A percentile compares a stretch with the other conserved stretches of the same genome.
Conservation (phyloP, 2,113 vertebrate genomes). For the Ginglymostoma cirratum region DNA sequence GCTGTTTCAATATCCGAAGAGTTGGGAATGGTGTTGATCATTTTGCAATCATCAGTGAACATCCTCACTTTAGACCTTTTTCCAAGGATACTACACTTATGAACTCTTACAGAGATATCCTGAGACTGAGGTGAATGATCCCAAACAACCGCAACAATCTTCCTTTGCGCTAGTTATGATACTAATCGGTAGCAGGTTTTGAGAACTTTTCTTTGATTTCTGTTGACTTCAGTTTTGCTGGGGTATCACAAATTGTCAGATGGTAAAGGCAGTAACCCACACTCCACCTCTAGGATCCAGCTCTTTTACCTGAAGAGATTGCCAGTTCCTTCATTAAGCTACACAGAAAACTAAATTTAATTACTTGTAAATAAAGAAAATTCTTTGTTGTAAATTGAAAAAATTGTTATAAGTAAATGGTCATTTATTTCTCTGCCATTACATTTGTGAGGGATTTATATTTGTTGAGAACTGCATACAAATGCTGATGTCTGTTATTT, state of each 20-base stretch:
- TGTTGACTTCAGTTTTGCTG: too few species aligned
- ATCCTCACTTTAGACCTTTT: neutral
- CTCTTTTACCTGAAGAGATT: neutral
- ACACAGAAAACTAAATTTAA: neutral
- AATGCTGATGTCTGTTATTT: neutral
- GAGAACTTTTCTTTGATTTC: too few species aligned
- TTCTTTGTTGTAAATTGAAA: neutral
- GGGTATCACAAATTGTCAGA: too few species aligned
- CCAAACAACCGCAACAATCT: too few species aligned
- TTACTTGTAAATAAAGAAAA: neutral
- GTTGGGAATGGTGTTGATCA: neutral
- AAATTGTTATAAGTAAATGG: neutral
- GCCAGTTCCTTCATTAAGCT: neutral
- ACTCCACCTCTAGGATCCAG: neutral
- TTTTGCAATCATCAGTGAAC: neutral
- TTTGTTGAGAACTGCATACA: neutral
- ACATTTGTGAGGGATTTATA: neutral
- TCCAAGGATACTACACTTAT: too few species aligned
- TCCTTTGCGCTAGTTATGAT: too few species aligned
- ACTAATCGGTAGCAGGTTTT: too few species aligned
- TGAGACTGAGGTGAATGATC: too few species aligned
- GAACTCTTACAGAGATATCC: too few species aligned
- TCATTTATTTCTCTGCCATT: neutral
- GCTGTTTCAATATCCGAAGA: neutral
- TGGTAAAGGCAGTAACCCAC: neutral